phyloP scores from a whole-genome alignment of 2,888 invertebrate species.

The Scaptomyza reducta region DNA sequence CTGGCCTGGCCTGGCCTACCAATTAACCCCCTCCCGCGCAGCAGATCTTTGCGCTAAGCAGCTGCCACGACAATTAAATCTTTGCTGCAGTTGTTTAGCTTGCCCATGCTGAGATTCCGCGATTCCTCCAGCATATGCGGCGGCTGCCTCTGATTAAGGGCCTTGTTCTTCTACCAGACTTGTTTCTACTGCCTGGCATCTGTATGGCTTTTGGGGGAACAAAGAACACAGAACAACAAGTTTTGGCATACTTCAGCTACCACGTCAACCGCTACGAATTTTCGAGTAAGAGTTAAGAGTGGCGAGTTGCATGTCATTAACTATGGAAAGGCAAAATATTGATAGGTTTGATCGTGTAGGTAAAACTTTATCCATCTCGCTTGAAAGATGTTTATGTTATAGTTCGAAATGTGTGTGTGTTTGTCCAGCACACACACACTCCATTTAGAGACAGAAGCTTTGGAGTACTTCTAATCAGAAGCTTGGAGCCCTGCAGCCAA shows the following conservation, averaged over 20 bases:
- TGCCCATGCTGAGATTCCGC: slow-evolving; percentile 62
- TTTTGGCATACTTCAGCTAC: slow-evolving; percentile 70
- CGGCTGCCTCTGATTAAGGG: slow-evolving; percentile 72
- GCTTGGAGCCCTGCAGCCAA: slow-evolving; percentile 23
- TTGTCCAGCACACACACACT: slow-evolving; percentile 1
- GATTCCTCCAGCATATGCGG: slow-evolving; percentile 26
- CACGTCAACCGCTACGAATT: neutral
- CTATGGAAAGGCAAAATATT: neutral
- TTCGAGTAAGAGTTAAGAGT: neutral
- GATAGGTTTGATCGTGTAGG: neutral
- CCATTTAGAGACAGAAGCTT: slow-evolving; percentile 26
- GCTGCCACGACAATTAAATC: slow-evolving; percentile 72
- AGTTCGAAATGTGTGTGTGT: neutral
- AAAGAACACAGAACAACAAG: slow-evolving; percentile 61
- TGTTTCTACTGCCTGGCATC: slow-evolving; percentile 40
- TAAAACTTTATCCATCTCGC: too few species aligned
- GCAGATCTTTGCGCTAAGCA: slow-evolving; percentile 38
- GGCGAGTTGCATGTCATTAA: neutral
- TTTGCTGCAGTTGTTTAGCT: slow-evolving; percentile 72
- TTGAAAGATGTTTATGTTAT: too few species aligned
- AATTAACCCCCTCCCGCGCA: slow-evolving; percentile 2
- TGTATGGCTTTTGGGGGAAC: slow-evolving; percentile 56
- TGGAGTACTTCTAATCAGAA: slow-evolving; percentile 9
- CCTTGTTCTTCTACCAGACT: slow-evolving; percentile 40
- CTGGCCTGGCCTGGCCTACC: neutral